phyloP scores from a whole-genome alignment of 2,113 vertebrate species.

The Pleuronectes platessa region DNA sequence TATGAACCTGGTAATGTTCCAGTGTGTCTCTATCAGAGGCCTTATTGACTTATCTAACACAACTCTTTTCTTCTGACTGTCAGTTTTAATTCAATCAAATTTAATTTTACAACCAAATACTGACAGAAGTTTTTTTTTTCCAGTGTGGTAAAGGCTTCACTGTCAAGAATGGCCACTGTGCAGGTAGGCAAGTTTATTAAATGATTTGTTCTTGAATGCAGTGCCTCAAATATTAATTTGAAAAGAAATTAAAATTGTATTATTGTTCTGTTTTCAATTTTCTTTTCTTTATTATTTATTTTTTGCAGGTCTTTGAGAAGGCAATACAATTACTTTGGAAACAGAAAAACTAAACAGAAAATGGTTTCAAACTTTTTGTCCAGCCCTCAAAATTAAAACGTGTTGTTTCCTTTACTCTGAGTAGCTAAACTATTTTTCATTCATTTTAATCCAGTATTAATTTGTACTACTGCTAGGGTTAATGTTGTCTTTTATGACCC shows the following conservation, averaged over 20 bases:
- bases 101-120: neutral
- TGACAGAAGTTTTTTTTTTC: slow-evolving; percentile 4
- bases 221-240: neutral
- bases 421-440: slow-evolving; percentile 1
- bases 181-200: slow-evolving; percentile 78
- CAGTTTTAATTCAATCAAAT: neutral
- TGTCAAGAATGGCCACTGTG: slow-evolving; percentile 86
- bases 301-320: slow-evolving; percentile 69
- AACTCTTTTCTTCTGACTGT: neutral
- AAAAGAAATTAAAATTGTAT: neutral
- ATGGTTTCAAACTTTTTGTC: neutral
- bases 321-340: neutral
- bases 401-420: slow-evolving; percentile 42
- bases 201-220: neutral
- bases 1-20: slow-evolving; percentile 12
- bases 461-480: too few relatives aligned
- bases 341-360: neutral
- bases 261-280: neutral
- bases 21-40: neutral
- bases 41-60: neutral
- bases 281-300: slow-evolving; percentile 31
- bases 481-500: too few relatives aligned
- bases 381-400: neutral
- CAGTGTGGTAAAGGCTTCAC: slow-evolving; percentile 92
- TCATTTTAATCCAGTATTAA: too few relatives aligned